Evolutionary conservation across 2,113 vertebrate species (phyloP), one percentile per base, ranked within the genome.

Genomic region (Pollachius pollachius): DNA sequence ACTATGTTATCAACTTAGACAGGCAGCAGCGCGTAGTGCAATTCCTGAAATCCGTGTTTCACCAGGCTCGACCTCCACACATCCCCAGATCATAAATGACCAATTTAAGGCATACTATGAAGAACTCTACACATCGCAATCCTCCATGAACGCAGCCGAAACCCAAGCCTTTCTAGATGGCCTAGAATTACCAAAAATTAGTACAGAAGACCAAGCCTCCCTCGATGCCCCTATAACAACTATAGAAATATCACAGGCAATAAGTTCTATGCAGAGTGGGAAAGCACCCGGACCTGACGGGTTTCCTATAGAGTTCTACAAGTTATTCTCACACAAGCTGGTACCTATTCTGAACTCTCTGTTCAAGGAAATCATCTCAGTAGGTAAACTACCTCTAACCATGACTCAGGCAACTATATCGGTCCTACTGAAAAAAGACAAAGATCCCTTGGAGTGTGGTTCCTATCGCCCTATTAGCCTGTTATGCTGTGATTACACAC

Each of bases 341-440:
- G 6, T 17, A 17, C 62, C 62, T 7, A 16, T 63, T 5, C 15
- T 63, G 13, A 3, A 3, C 4, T 30, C 8, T 17, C 23, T 63
- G n/a, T 63, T 30, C 17, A 15, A 63, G 2, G 41, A 63, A 63
- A 63, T 63, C 4, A 15, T 30, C 15, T 13, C 23, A 3, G 25
- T 34, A 63, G 23, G 25, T 3, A 30, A 30, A 3, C 9, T 63
- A 16, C 62, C 62, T 15, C 61, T 23, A 2, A 27, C 62, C 5
- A 63, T 63, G 23, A 30, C 62, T 15, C 62, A 63, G 25, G 62
- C 25, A 30, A 63, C 23, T 16, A 63, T 63, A 63, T n/a, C 62
- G 30, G 23, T 63, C 5, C 12, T 63, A 16, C 25, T 15, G 5
- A 63, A 63, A 15, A 30, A 63, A 63, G 62, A 63, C 13, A 63